Evolutionary conservation across 1,140 invertebrate genomes (phyloP).

Genomic region (Drosophila cardini): DNA sequence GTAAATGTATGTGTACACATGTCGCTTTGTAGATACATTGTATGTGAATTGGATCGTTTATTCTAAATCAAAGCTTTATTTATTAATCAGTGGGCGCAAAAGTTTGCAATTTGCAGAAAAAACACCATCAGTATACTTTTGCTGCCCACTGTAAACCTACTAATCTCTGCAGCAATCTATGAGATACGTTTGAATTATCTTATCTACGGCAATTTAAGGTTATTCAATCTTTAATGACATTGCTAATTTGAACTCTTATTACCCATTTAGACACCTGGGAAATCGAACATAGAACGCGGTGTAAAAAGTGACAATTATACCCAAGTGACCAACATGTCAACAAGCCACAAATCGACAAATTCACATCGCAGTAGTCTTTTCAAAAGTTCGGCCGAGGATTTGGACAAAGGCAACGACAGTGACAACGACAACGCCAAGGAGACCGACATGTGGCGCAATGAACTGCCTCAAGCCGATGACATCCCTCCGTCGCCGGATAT

Average conservation of each 20-base stretch:
- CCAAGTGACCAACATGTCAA: constrained; percentile 51
- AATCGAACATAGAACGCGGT: constrained; percentile 15
- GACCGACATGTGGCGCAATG: constrained; percentile 67
- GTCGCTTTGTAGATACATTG: too few species aligned
- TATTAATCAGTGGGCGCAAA: too few species aligned
- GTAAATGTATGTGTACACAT: too few species aligned
- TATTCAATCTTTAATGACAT: constrained; percentile 45
- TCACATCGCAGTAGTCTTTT: constrained; percentile 54
- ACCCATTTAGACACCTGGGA: constrained; percentile 65
- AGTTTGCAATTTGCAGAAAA: too few species aligned
- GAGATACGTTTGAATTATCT: constrained; percentile 40
- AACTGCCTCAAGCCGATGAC: constrained; percentile 39
- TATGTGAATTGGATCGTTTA: too few species aligned
- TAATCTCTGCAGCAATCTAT: too few species aligned
- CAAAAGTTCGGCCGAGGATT: constrained; percentile 70
- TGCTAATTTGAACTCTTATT: constrained; percentile 54
- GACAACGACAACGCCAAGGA: too few species aligned
- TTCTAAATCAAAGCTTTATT: too few species aligned
- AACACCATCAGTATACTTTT: too few species aligned
- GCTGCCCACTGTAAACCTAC: too few species aligned
- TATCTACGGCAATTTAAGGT: constrained; percentile 43
- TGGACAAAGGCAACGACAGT: constrained; percentile 5
- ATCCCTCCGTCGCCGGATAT: constrained; percentile 24
- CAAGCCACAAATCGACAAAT: constrained; percentile 9
- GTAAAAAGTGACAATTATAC: constrained; percentile 48